Percentiles rank a stretch among this genome's conserved stretches.
Conservation (phyloP, 2,797 vertebrate species). For the Manis javanica region DNA sequence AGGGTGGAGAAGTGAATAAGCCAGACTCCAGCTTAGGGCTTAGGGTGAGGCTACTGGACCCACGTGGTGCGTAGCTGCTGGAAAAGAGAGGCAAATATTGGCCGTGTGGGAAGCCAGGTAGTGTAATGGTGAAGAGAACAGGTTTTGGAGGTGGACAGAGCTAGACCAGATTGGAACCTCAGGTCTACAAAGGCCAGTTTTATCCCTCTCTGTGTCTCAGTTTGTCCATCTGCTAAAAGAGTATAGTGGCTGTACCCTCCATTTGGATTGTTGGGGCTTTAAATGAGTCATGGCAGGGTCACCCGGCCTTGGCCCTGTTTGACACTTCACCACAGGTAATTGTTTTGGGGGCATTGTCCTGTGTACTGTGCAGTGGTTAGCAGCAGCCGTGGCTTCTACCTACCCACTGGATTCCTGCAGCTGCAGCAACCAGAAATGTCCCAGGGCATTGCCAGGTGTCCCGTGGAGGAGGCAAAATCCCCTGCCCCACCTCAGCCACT, state of each 20-base stretch:
- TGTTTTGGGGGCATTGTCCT: background rate
- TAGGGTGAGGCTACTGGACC: no score
- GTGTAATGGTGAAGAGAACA: background rate
- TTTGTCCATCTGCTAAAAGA: background rate
- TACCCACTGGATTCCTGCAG: background rate
- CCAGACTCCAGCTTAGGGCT: background rate
- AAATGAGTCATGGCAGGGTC: background rate
- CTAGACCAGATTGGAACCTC: background rate
- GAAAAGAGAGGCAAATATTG: background rate
- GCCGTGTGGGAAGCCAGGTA: background rate
- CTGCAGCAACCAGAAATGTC: background rate
- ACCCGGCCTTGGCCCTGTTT: background rate
- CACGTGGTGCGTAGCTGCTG: background rate
- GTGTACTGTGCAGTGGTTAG: background rate
- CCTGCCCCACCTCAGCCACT: rapidly evolving
- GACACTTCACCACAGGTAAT: background rate
- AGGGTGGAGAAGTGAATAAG: background rate
- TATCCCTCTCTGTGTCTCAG: background rate
- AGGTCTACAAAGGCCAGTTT: rapidly evolving
- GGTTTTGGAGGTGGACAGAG: background rate
- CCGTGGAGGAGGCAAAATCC: background rate
- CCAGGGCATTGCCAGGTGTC: background rate
- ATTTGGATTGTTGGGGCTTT: background rate
- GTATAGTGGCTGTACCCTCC: background rate
- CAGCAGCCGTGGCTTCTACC: background rate